Evolutionary conservation across 2,888 invertebrate genomes (phyloP).

Genomic region (Cheilosia scutellata): DNA sequence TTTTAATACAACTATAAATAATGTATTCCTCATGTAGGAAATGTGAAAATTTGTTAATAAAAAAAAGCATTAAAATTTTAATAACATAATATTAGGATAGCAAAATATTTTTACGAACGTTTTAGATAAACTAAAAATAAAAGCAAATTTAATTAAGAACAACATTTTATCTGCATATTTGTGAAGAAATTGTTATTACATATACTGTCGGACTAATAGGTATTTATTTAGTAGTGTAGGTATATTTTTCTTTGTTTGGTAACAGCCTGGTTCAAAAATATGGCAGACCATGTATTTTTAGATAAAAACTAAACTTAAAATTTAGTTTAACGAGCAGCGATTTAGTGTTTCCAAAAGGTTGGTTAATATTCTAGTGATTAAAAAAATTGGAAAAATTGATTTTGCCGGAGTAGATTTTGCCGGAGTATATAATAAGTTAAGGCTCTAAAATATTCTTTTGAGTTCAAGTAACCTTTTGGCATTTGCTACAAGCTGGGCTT

Average conservation of each 20-base stretch:
- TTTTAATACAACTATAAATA: slow-evolving; percentile 13
- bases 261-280: slow-evolving; percentile 1
- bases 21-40: neutral
- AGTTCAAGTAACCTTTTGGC: too few relatives aligned
- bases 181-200: neutral
- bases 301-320: too few relatives aligned
- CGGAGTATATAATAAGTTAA: too few relatives aligned
- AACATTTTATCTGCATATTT: neutral
- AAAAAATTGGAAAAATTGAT: too few relatives aligned
- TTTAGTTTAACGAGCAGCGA: too few relatives aligned
- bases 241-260: neutral
- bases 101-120: slow-evolving; percentile 71
- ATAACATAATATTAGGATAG: slow-evolving; percentile 62
- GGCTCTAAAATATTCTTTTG: too few relatives aligned
- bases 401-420: too few relatives aligned
- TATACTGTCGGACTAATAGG: neutral
- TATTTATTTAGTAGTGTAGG: neutral
- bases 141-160: neutral
- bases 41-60: slow-evolving; percentile 47
- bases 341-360: too few relatives aligned
- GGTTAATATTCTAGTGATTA: too few relatives aligned
- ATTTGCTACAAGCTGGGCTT: too few relatives aligned
- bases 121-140: slow-evolving; percentile 55
- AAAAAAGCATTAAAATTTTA: slow-evolving; percentile 18
- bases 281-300: neutral